phyloP scores from a whole-genome alignment of 2,797 vertebrate genomes.

The Borostomias antarcticus region DNA sequence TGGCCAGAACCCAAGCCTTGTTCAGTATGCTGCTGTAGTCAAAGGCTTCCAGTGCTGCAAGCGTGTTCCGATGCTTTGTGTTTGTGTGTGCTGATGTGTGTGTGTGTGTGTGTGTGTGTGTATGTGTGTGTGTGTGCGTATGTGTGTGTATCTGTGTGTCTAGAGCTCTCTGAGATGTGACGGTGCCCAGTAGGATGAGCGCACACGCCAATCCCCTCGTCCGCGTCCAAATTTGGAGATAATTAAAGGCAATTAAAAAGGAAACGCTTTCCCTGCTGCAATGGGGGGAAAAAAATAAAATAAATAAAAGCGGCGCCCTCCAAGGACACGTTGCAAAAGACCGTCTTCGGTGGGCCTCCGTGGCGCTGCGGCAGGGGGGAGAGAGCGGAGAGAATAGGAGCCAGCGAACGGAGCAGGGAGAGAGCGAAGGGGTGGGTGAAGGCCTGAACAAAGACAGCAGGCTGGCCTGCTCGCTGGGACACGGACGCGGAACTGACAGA shows the following conservation, averaged over 20 bases:
- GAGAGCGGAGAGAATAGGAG: constrained; percentile 7
- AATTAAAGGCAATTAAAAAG: constrained; percentile 68
- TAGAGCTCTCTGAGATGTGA: constrained; percentile 29
- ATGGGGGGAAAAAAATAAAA: too few species aligned
- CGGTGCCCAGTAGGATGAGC: constrained; percentile 16
- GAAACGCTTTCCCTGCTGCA: constrained; percentile 47
- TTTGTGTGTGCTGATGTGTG: background rate
- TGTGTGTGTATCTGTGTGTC: background rate
- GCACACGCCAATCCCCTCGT: constrained; percentile 30
- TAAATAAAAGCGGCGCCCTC: constrained; percentile 40
- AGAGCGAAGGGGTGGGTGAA: constrained; percentile 41
- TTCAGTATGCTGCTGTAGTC: background rate
- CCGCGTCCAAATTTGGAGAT: constrained; percentile 56
- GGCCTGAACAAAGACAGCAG: constrained; percentile 43
- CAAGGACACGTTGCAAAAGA: constrained; percentile 51
- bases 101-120: background rate
- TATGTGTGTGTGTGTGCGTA: background rate
- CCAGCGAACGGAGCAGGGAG: constrained; percentile 40
- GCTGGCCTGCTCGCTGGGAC: constrained; percentile 37
- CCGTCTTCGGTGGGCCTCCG: constrained; percentile 39
- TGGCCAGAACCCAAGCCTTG: constrained; percentile 20
- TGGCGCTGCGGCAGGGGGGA: constrained; percentile 15
- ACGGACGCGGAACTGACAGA: constrained; percentile 11
- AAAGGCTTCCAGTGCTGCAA: background rate
- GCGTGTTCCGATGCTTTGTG: background rate